Evolutionary conservation across 1,140 invertebrate genomes (phyloP), one percentile per base, ranked within the genome.

Genomic region (Solen grandis): DNA sequence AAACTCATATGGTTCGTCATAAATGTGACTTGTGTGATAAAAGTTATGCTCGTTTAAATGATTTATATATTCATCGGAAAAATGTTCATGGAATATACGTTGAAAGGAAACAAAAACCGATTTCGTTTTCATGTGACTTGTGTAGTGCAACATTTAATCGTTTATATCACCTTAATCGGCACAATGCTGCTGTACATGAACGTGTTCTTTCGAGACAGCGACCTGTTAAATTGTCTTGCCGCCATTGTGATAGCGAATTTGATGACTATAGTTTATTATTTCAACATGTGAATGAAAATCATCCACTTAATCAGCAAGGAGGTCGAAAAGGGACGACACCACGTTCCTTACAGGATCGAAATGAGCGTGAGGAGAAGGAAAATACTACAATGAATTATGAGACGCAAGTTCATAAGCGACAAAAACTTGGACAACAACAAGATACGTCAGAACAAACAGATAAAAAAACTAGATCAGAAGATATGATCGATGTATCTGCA

Each of bases 251-350:
- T 3, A 8, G 68, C 27, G 68, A 55, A 4, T 70, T 70, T 33
- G 25, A 54, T 14, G 33, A 70, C 2, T 70, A 70, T 55, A 2
- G 2, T 14, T 19, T 14, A 14, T 70, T 70, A 35, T 70, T 70
- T 70, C 68, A 55, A 27, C 50, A 70, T 55, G 50, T 70, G 14
- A 70, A 16, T 55, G 27, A 70, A 57, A 55, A 55, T 36, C 68
- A 70, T 33, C 68, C 68, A 5, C 36, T 70, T n/a, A 55, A 70
- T 70, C 50, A 70, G 57, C 68, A 55, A 70, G 68, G 68, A 54
- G 68, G 68, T 8, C 46, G 46, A 36, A 33, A 14, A 35, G 68
- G 4, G 46, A 25, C 10, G 57, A 31, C 52, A 31, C 14, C 50
- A 5, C 25, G 27, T 55, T 3, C 19, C 36, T 27, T 27, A 36